Evolutionary conservation across 30 jellyfish, hydroid and myxozoan species (phyloP).

Genomic region (Catostylus mosaicus): DNA sequence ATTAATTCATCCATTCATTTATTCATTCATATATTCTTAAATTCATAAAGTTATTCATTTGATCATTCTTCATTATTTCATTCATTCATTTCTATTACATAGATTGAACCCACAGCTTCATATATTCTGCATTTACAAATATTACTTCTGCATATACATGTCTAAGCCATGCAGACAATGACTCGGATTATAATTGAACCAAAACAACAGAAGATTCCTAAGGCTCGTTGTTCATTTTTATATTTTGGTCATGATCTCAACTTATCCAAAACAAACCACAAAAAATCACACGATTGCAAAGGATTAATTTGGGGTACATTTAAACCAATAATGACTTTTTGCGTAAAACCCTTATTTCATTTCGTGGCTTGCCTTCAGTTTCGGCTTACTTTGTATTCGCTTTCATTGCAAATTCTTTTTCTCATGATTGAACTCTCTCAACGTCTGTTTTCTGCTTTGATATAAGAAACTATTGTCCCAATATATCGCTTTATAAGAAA

Average conservation of each 20-base stretch:
- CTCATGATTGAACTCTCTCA: not conserved
- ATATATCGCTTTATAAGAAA: no score
- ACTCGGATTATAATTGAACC: not conserved
- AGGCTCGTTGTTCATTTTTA: not conserved
- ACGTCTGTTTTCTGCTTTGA: not conserved
- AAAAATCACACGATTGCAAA: constrained; percentile 26
- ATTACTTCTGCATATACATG: no score
- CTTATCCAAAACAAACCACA: constrained; percentile 28
- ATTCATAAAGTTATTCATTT: not conserved
- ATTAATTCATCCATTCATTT: not conserved
- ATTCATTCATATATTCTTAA: not conserved
- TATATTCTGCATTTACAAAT: no score
- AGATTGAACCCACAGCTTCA: no score
- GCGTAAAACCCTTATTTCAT: constrained; percentile 43
- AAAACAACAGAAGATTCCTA: not conserved
- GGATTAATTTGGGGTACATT: constrained; percentile 42
- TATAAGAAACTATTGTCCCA: no score
- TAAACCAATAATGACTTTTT: constrained; percentile 22
- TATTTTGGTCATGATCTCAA: not conserved
- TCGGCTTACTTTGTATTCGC: constrained; percentile 37
- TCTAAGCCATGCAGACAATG: not conserved
- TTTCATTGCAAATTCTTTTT: not conserved
- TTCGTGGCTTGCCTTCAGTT: constrained; percentile 22
- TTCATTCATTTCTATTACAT: no score
- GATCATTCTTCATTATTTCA: not conserved